Evolutionary conservation across 2,888 invertebrate species (phyloP).

Genomic region (Rhimphoctona megacephalus): DNA sequence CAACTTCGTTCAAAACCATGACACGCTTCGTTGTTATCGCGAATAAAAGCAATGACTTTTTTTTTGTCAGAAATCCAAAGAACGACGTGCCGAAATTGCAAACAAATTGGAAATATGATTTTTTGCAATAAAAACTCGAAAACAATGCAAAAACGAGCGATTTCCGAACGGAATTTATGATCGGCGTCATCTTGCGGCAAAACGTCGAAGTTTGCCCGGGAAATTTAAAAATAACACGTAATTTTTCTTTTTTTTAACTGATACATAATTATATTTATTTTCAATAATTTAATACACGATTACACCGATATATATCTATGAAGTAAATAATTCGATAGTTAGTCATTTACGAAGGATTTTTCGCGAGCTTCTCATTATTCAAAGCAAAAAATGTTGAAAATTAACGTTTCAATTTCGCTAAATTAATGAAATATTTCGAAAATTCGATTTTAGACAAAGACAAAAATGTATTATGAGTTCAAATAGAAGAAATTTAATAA

Average conservation of each 20-base stretch:
- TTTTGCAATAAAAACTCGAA: background rate
- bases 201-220: background rate
- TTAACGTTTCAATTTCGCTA: background rate
- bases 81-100: background rate
- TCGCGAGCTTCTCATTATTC: background rate
- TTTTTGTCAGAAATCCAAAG: too few species aligned
- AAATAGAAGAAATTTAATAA: background rate
- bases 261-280: constrained; percentile 21
- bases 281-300: constrained; percentile 29
- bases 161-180: background rate
- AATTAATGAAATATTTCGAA: background rate
- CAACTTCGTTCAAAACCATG: constrained; percentile 79
- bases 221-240: background rate
- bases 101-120: background rate
- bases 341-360: background rate
- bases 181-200: background rate
- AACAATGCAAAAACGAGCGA: background rate
- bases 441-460: background rate
- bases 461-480: background rate
- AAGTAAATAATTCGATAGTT: background rate
- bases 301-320: background rate
- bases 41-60: background rate
- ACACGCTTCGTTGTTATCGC: constrained; percentile 9
- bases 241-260: background rate
- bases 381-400: background rate